phyloP scores from a whole-genome alignment of 2,888 invertebrate genomes.

The Protodeltote pygarga region DNA sequence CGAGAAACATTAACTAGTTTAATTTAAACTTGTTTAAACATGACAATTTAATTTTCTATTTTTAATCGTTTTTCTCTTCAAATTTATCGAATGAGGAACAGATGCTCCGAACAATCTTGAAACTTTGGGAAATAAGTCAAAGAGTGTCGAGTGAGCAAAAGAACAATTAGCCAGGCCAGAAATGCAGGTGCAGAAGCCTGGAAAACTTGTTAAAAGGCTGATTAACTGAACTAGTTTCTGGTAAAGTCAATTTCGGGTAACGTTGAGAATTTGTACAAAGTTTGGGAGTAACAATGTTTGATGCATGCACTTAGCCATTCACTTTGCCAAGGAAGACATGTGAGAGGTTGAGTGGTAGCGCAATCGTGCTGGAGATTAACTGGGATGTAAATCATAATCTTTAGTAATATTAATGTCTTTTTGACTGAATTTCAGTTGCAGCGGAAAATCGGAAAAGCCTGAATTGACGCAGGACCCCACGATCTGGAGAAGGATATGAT shows the following conservation, averaged over 20 bases:
- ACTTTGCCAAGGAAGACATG: conserved; percentile 5
- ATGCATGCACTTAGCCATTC: conserved; percentile 17
- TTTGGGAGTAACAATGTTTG: conserved; percentile 22
- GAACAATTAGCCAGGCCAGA: conserved; percentile 28
- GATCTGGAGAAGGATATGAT: too few species aligned
- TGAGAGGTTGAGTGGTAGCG: not conserved
- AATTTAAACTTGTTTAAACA: not conserved
- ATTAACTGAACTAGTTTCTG: conserved; percentile 42
- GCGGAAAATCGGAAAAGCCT: too few species aligned
- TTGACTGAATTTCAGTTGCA: too few species aligned
- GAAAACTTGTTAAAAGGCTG: conserved; percentile 43
- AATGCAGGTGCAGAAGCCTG: conserved; percentile 27
- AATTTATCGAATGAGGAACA: conserved; percentile 15
- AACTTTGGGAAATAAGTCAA: conserved; percentile 32
- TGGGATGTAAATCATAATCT: too few species aligned
- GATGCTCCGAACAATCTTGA: conserved; percentile 28
- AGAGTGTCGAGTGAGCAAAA: conserved; percentile 27
- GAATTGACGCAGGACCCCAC: too few species aligned
- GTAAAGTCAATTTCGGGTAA: conserved; percentile 39
- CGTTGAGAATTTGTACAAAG: conserved; percentile 37
- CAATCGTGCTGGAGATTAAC: not conserved
- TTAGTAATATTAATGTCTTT: too few species aligned
- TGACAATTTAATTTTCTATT: conserved; percentile 6
- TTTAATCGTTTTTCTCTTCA: conserved; percentile 10
- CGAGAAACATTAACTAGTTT: not conserved